A percentile compares a stretch with the other conserved stretches of the same genome.
phyloP scores from a whole-genome alignment of 2,797 vertebrate genomes.

The Alfaro cultratus region DNA sequence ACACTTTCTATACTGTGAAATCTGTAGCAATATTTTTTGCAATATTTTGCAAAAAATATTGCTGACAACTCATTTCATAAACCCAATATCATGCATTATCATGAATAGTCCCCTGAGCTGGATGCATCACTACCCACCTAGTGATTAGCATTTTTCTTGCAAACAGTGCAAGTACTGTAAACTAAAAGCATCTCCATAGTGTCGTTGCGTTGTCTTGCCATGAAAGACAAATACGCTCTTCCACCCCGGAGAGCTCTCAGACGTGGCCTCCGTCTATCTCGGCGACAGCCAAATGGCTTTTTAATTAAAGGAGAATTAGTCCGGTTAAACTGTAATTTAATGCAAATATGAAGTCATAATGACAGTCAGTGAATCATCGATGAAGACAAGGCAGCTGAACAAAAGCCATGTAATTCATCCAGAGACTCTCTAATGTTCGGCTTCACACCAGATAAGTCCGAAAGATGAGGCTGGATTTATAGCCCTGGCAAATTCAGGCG shows the following conservation, averaged over 20 bases:
- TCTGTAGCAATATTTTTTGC: no score
- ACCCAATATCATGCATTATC: background rate
- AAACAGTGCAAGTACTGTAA: conserved; percentile 34
- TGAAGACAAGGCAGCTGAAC: conserved; percentile 88
- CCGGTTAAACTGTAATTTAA: conserved; percentile 96
- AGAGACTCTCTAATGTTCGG: conserved; percentile 63
- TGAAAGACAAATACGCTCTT: conserved; percentile 69
- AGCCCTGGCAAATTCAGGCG: conserved; percentile 36
- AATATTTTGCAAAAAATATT: background rate
- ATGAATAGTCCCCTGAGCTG: background rate
- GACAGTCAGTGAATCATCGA: conserved; percentile 92
- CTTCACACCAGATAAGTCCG: conserved; percentile 65
- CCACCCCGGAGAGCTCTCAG: conserved; percentile 79
- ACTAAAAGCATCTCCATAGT: conserved; percentile 30
- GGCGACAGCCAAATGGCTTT: conserved; percentile 91
- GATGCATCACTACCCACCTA: background rate
- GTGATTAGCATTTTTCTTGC: conserved; percentile 1
- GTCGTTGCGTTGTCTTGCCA: conserved; percentile 43
- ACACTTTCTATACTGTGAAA: background rate
- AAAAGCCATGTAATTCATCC: conserved; percentile 77
- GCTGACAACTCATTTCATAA: background rate
- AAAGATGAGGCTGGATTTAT: conserved; percentile 50
- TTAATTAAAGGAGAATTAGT: conserved; percentile 97
- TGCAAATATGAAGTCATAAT: conserved; percentile 96
- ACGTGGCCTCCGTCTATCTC: conserved; percentile 84